Conservation (phyloP, 2,888 invertebrate species). For the Odontocerum albicorne region DNA sequence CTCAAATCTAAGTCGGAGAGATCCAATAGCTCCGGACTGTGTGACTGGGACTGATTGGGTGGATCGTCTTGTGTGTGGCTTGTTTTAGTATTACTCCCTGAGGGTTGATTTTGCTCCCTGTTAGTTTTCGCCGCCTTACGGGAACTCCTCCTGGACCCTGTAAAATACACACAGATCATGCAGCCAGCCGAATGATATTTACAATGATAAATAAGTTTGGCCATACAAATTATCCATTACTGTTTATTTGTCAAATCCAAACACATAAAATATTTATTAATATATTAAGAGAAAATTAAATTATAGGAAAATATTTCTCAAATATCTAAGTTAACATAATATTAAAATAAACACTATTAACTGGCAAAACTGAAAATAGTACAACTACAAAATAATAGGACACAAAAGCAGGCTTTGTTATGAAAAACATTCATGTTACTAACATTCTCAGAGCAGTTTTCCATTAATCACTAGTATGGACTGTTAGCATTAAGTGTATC, state of each 20-base stretch:
- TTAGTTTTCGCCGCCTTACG: constrained; percentile 25
- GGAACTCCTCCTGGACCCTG: constrained; percentile 44
- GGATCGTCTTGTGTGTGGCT: neutral
- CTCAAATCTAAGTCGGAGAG: constrained; percentile 68
- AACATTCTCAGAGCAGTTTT: constrained; percentile 26
- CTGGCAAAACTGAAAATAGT: neutral
- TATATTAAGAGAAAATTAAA: neutral
- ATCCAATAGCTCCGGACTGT: constrained; percentile 45
- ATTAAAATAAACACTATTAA: neutral
- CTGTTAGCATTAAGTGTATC: constrained; percentile 3
- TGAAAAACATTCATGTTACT: constrained; percentile 27
- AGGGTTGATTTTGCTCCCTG: constrained; percentile 12
- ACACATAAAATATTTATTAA: constrained; percentile 3
- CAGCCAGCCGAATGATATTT: constrained; percentile 57
- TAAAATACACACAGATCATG: constrained; percentile 57
- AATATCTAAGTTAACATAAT: neutral
- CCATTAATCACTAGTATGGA: constrained; percentile 6
- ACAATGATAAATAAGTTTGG: constrained; percentile 44
- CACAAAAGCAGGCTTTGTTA: constrained; percentile 33
- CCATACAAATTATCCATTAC: constrained; percentile 14
- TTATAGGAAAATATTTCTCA: neutral
- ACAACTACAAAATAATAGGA: constrained; percentile 12
- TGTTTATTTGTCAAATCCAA: constrained; percentile 13
- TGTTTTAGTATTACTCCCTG: constrained; percentile 41
- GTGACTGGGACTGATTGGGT: too few species aligned